These are phyloP conservation scores for Cydia amplana DNA, from an alignment of 1,140 invertebrate species.

Conservation along the genomic window DNA sequence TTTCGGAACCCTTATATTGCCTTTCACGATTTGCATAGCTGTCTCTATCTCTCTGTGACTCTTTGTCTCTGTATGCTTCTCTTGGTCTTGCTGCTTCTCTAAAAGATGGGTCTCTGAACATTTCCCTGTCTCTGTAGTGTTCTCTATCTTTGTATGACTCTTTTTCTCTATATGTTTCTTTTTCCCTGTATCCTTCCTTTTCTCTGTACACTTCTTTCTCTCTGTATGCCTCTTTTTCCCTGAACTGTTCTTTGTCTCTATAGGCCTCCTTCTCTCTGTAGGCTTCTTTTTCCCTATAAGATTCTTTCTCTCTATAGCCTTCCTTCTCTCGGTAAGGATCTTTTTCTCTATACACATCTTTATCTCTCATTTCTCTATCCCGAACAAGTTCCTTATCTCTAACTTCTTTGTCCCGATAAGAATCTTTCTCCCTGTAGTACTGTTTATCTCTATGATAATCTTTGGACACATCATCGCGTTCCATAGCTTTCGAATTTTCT, in stretches of 20 bases:
- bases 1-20: conserved; percentile 78
- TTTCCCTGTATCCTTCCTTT: conserved; percentile 39
- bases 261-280: conserved; percentile 49
- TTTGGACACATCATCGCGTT: conserved; percentile 74
- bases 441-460: conserved; percentile 76
- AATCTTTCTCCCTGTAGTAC: conserved; percentile 53
- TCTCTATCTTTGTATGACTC: conserved; percentile 47
- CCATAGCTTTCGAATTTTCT: conserved; percentile 65
- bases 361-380: conserved; percentile 66
- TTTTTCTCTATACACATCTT: conserved; percentile 38
- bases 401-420: conserved; percentile 48
- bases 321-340: conserved; percentile 46
- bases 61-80: conserved; percentile 54
- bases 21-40: conserved; percentile 64
- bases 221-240: conserved; percentile 57
- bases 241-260: conserved; percentile 43
- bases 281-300: conserved; percentile 47
- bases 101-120: conserved; percentile 49
- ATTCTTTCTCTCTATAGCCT: conserved; percentile 53
- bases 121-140: conserved; percentile 56
- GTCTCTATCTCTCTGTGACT: conserved; percentile 47
- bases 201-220: conserved; percentile 39
- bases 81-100: conserved; percentile 46
- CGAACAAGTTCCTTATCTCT: conserved; percentile 71
- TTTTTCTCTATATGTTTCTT: conserved; percentile 61